Evolutionary conservation across 1,140 invertebrate genomes (phyloP).

Genomic region (Sitobion miscanthi): DNA sequence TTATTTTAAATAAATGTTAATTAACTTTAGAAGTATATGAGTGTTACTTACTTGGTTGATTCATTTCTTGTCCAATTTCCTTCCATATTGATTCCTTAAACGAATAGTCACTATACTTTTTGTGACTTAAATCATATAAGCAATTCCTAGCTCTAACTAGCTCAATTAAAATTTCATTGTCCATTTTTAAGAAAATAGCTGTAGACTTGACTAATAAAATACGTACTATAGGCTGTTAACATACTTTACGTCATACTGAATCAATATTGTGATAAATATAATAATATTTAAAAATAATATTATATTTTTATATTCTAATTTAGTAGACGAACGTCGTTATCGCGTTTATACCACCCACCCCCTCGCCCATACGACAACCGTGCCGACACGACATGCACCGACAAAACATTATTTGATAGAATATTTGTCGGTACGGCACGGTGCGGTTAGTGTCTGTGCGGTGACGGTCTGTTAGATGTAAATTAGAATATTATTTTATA

Average conservation of each 20-base stretch:
- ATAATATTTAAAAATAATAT: too few relatives aligned
- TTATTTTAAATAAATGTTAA: too few relatives aligned
- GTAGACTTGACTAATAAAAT: not conserved
- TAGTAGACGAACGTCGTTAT: too few relatives aligned
- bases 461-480: not conserved
- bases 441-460: not conserved
- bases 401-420: not conserved
- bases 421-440: not conserved
- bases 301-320: too few relatives aligned
- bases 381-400: too few relatives aligned
- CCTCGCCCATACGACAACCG: too few relatives aligned
- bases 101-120: conserved; percentile 26
- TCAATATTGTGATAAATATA: too few relatives aligned
- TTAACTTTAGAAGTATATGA: not conserved
- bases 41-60: conserved; percentile 28
- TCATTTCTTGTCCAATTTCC: conserved; percentile 29
- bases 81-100: conserved; percentile 27
- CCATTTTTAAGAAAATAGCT: conserved; percentile 26
- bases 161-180: conserved; percentile 32
- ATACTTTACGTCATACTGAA: too few relatives aligned
- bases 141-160: not conserved
- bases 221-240: not conserved
- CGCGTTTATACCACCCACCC: too few relatives aligned
- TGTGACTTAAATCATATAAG: conserved; percentile 4
- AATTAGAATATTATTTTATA: not conserved